Base-by-base conservation (phyloP, 64 coral and sea anemone species). In the Catalaphyllia jardinei region DNA sequence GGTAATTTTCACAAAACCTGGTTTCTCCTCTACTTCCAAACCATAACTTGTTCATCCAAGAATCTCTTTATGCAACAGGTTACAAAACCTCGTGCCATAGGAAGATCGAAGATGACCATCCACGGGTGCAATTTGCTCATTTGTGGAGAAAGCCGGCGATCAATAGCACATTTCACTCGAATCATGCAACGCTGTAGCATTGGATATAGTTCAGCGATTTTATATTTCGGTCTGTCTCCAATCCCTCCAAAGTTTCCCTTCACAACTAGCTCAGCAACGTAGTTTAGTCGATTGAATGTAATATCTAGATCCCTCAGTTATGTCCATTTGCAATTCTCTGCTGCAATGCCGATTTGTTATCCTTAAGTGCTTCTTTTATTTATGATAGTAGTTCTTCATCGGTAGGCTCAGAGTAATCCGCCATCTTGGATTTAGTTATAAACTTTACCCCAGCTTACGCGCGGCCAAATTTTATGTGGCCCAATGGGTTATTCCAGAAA, bases 71-170 rank as follows among this genome's bases (percentile, higher is more conserved):
- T 64, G 77, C 63, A 89, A 77, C 22, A 94, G 35, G 38, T 94
- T 54, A 60, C 89, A 94, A 73, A 94, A 79, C 60, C 89, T 87
- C 31, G 79, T 85, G 92, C 60, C 74, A 78, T 71, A 33, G 35
- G 52, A n/a, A 76, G 78, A 73, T 90, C 64, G 42, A 82, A 80
- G 49, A 33, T 5, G 11, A 90, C 78, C 79, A 90, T 57, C 86
- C 67, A 93, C 52, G 77, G 86, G 60, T 93, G 86, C 38, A 83
- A n/a, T 85, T 88, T 94, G 60, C 92, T 94, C 79, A 89, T 94
- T 52, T 60, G 82, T 42, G 92, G 87, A 15, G 77, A 82, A 49
- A 89, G 49, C 38, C 79, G 78, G 62, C 72, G 33, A 84, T 73
- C 29, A 85, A 89, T 89, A 35, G 76, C 86, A 46, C 35, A 4